Conservation (phyloP, 1,140 invertebrate species). For the Schlechtendalia chinensis region DNA sequence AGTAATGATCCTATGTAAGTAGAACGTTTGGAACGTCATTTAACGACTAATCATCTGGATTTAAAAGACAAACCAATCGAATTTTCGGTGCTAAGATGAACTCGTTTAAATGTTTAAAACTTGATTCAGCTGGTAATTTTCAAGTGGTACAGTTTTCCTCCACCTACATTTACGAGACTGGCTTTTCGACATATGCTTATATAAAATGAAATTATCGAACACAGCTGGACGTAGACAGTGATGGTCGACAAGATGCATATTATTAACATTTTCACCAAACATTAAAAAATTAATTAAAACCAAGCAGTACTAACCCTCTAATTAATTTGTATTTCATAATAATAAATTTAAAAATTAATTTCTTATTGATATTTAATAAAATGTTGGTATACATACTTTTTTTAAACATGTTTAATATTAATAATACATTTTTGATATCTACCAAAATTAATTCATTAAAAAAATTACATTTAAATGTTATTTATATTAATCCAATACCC, state of each 20-base stretch:
- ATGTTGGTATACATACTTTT: no score
- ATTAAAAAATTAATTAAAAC: slow-evolving; percentile 15
- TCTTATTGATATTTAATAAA: no score
- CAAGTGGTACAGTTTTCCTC: slow-evolving; percentile 44
- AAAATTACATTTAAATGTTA: no score
- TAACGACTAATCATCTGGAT: slow-evolving; percentile 46
- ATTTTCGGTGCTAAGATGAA: slow-evolving; percentile 44
- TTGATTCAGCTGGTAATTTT: slow-evolving; percentile 28
- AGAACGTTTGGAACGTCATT: slow-evolving; percentile 49
- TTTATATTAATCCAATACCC: no score
- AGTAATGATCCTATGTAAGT: background rate
- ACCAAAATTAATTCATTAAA: no score
- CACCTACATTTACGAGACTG: slow-evolving; percentile 52
- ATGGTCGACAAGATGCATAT: slow-evolving; percentile 49
- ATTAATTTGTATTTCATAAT: slow-evolving; percentile 30
- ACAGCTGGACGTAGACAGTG: slow-evolving; percentile 48
- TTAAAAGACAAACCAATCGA: slow-evolving; percentile 44
- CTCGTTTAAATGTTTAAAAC: slow-evolving; percentile 36
- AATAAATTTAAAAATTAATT: slow-evolving; percentile 31
- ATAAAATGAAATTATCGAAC: slow-evolving; percentile 53
- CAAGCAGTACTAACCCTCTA: slow-evolving; percentile 10
- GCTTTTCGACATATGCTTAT: slow-evolving; percentile 51
- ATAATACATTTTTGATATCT: no score
- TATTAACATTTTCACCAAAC: slow-evolving; percentile 27
- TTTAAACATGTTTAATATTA: no score